These are phyloP conservation scores for Mohoua ochrocephala DNA, from an alignment of 2,113 vertebrate genomes.

Conservation along the genomic window DNA sequence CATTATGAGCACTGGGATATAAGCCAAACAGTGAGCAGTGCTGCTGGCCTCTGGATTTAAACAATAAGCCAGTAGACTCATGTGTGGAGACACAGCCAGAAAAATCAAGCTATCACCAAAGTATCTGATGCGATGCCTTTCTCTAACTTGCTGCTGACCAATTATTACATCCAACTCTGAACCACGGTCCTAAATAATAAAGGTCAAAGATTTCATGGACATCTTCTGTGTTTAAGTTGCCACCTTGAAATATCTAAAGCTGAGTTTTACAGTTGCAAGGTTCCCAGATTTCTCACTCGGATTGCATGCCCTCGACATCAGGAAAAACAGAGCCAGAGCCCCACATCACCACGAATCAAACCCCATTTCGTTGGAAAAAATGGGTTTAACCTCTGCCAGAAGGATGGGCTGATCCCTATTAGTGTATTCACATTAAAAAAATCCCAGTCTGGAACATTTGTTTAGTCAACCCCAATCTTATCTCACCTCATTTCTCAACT, in stretches of 20 bases:
- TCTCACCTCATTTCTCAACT: neutral
- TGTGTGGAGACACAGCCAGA: neutral
- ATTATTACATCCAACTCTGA: neutral
- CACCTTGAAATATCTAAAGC: neutral
- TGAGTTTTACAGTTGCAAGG: neutral
- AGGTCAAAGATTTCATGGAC: neutral
- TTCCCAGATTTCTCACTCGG: neutral
- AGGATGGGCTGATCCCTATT: neutral
- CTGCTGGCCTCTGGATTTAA: neutral
- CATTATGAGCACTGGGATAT: neutral
- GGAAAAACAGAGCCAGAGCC: neutral
- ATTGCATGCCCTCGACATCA: neutral
- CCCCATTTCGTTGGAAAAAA: neutral
- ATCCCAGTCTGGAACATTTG: accelerated
- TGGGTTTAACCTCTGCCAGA: neutral
- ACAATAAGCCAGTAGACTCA: neutral
- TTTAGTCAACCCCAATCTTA: neutral
- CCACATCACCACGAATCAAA: neutral
- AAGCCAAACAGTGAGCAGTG: neutral
- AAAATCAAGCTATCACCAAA: neutral
- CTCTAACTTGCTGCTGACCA: neutral
- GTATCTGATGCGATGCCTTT: neutral
- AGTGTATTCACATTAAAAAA: neutral
- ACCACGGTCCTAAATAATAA: neutral
- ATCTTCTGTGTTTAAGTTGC: neutral